Evolutionary conservation across 2,797 vertebrate genomes (phyloP), one percentile per base, ranked within the genome.

Genomic region (Sebastes hopkinsi): DNA sequence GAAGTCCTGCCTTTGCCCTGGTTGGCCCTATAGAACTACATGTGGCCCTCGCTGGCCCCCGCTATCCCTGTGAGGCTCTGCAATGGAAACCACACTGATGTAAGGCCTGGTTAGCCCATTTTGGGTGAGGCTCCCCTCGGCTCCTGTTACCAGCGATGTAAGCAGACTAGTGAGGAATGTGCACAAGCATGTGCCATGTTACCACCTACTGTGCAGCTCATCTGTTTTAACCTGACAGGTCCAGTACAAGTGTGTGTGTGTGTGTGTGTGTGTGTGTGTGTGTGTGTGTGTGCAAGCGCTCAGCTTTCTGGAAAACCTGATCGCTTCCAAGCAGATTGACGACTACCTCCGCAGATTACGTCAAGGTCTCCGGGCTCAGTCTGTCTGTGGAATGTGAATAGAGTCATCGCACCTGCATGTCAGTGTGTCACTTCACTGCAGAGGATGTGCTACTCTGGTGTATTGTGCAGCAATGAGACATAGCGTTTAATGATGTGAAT

Each of bases 161-260:
- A 91, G 87, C 87, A 87, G 84, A 94, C 92, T 52, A 85, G 71
- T 75, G 76, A 74, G 89, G 91, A 94, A 95, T 94, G 93, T 34
- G 80, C 88, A 80, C 75, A 72, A 82, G 84, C 92, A 92, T 50
- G 18, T 20, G 46, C 46, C 46, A 50, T 89, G 91, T 92, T 92
- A 83, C 92, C 93, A 93, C 91, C 92, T 93, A 94, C 88, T 82
- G 94, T 87, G 92, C 61, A 72, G 84, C 83, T 93, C 92, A 92
- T 94, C 93, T 84, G 85, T 94, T 94, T 92, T 89, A 85, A 85
- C 86, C 83, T 92, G 91, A 92, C 93, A 93, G 88, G 75, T 83
- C 79, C 38, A 18, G 54, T 73, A 59, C 64, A 70, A 64, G 74
- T 62, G 27, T 27, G 79, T 46, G 36, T 34, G 29, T 67, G n/a